Evolutionary conservation across 2,797 vertebrate genomes (phyloP), one percentile per base, ranked within the genome.

Genomic region (Rhabdomys pumilio): DNA sequence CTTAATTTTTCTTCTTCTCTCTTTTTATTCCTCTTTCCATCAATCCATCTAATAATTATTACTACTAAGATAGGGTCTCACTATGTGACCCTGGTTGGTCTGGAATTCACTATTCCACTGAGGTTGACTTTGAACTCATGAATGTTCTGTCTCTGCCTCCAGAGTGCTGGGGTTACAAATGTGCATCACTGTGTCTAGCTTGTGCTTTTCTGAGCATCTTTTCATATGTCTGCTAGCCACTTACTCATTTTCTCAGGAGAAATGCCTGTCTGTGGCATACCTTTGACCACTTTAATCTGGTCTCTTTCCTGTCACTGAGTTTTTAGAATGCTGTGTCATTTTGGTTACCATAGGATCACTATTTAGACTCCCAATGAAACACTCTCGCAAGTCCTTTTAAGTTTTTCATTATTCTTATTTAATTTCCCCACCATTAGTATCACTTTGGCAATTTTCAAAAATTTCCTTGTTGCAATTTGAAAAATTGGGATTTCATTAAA

Each of bases 401-500:
- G 34, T 22, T 84, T 84, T 67, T 34, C 63, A 69, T 85, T 69
- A 53, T 69, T 67, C 29, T 85, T 65, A 47, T 84, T 84, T 50
- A 50, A 53, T 81, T 80, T 81, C 65, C 76, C 26, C 34, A 89
- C 61, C 7, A 26, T 67, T 89, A 44, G 34, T 67, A 75, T 93
- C 31, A 73, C 69, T 89, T 95, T 83, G 31, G 7, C 14, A 89
- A 44, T 59, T 80, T 89, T 38, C 20, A 84, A 89, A 92, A 94
- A 57, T 61, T 77, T 72, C 67, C 12, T 24, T 15, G 29, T 63
- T 34, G 50, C 20, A 41, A n/a, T 67, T 75, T 89, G n/a, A 81
- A 76, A 94, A 67, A 65, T n/a, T 67, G 17, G 29, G 13, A 94
- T 92, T 95, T 89, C 14, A 69, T 86, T 94, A 94, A 72, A 85